Base-by-base conservation (phyloP, 2,888 invertebrate genomes). In the Drosophila paranaensis region DNA sequence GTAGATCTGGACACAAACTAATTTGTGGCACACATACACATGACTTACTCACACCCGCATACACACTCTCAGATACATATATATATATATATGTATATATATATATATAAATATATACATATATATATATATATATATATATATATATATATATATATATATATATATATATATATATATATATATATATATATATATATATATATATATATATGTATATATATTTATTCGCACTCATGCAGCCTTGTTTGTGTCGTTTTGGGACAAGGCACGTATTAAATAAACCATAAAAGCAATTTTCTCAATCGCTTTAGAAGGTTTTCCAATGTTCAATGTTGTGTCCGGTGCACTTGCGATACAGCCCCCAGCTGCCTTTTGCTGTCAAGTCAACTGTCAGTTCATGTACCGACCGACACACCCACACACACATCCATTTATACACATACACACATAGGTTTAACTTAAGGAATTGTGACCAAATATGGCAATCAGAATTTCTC, bases 1-100 rank as follows among this genome's bases (percentile, higher is more conserved):
- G 92, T 92, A 92, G 92, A 92, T 92, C 90, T 90, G 92, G 92
- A 92, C 92, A 91, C 83, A 81, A 81, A 73, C 57, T 79, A 51
- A 46, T 63, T 82, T 71, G 71, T 77, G 72, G 66, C 79, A 71
- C 64, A 64, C 56, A 56, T 43, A 56, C 43, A 56, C 43, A 56
- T 43, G 4, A 14, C 33, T 9, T 42, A 30, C 54, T 27, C 74
- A 68, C 56, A 71, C 45, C 64, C 50, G 56, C 51, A 65, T 53
- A 64, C 20, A 61, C 20, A 20, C 20, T 20, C 20, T 20, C 20
- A 61, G 33, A 70, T 40, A 62, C 35, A 37, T 46, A 74, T 37
- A 45, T 33, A 61, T 50, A 45, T 58, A 58, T 11, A 40, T 45
- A 37, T 35, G 40, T 42, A 68, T 37, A 60, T 53, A 71, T 53